These are phyloP conservation scores for Oryzaephilus surinamensis DNA, from an alignment of 1,140 invertebrate species.

Conservation along the genomic window DNA sequence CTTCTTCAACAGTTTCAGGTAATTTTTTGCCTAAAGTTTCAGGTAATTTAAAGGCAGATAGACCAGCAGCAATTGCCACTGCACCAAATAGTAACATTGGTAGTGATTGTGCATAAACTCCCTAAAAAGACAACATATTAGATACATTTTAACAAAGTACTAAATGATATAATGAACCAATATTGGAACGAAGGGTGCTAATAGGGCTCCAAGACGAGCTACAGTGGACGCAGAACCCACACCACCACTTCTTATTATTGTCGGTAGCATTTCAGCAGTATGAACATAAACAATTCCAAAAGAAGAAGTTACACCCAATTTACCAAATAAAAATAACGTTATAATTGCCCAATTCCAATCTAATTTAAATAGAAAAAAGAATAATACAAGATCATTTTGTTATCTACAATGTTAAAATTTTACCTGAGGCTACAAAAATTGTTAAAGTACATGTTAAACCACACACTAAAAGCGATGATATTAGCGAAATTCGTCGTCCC, in stretches of 20 bases:
- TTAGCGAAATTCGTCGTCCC: conserved; percentile 42
- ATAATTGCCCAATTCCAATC: conserved; percentile 41
- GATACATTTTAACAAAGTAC: conserved; percentile 5
- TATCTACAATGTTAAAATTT: not conserved
- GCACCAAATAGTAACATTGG: conserved; percentile 46
- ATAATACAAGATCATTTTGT: not conserved
- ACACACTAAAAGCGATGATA: conserved; percentile 43
- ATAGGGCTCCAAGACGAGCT: conserved; percentile 47
- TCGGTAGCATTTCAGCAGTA: conserved; percentile 53
- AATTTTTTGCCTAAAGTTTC: conserved; percentile 49
- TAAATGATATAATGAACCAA: conserved; percentile 35
- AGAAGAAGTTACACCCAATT: conserved; percentile 49
- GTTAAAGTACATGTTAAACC: conserved; percentile 42
- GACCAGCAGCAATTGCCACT: conserved; percentile 40
- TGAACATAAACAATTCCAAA: conserved; percentile 51
- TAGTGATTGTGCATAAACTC: conserved; percentile 39
- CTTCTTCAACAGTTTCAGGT: conserved; percentile 45
- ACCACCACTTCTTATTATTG: conserved; percentile 44
- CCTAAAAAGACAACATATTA: conserved; percentile 36
- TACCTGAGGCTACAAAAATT: conserved; percentile 34
- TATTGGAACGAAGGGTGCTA: conserved; percentile 50
- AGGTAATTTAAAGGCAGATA: conserved; percentile 43
- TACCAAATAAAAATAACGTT: conserved; percentile 50
- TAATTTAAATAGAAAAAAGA: conserved; percentile 25
- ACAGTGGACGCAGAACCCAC: conserved; percentile 49